phyloP scores from a whole-genome alignment of 2,888 invertebrate species.

The Acrobasis repandana region DNA sequence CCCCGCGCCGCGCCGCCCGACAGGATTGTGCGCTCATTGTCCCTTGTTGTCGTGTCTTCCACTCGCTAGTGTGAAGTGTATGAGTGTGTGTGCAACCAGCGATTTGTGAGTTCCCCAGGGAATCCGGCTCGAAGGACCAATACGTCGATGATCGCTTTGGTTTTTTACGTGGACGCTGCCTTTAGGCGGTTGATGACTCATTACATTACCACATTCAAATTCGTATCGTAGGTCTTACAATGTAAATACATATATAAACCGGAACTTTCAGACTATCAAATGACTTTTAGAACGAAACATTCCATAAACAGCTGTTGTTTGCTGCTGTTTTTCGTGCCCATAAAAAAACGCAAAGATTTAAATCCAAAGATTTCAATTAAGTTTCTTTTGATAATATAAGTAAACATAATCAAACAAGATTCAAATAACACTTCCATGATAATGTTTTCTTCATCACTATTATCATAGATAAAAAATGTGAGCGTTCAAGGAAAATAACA shows the following conservation, averaged over 20 bases:
- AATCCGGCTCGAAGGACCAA: constrained; percentile 24
- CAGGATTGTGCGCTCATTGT: constrained; percentile 35
- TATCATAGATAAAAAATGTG: too few relatives aligned
- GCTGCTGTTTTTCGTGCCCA: neutral
- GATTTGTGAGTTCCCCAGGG: constrained; percentile 14
- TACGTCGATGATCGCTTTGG: constrained; percentile 1
- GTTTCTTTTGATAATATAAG: neutral
- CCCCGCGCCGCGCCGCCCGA: constrained; percentile 29
- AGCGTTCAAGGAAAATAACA: neutral
- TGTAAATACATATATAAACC: neutral
- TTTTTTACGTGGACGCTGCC: neutral
- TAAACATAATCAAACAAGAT: neutral
- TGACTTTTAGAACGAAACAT: neutral
- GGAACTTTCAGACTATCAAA: neutral
- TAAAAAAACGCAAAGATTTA: neutral
- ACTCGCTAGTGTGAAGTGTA: constrained; percentile 22
- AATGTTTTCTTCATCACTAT: neutral
- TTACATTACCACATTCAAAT: constrained; percentile 10
- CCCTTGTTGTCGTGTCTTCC: constrained; percentile 50
- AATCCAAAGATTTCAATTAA: neutral
- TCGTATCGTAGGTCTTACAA: neutral
- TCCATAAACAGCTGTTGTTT: neutral
- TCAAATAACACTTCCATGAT: neutral
- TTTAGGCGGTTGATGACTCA: constrained; percentile 10
- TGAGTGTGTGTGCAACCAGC: constrained; percentile 22